Evolutionary conservation across 2,888 invertebrate genomes (phyloP).

Genomic region (Tanytarsus gracilentus): DNA sequence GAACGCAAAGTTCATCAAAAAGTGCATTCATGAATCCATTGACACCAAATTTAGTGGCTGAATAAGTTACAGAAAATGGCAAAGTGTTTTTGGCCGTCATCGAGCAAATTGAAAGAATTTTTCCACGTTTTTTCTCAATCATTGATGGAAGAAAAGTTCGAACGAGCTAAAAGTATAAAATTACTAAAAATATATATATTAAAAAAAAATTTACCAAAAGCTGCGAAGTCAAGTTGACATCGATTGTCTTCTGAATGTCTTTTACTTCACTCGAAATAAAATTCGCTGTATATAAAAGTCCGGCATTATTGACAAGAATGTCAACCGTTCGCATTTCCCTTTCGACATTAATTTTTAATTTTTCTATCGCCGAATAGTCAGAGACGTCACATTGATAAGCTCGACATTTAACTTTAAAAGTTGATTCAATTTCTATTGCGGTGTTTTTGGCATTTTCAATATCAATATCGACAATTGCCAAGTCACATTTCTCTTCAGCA

Average conservation of each 20-base stretch:
- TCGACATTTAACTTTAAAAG: conserved; percentile 38
- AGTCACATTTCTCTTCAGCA: conserved; percentile 41
- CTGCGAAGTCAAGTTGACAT: conserved; percentile 44
- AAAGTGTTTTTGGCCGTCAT: conserved; percentile 35
- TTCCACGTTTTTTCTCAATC: conserved; percentile 42
- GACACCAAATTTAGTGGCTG: conserved; percentile 16
- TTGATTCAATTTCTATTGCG: conserved; percentile 38
- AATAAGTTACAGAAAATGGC: conserved; percentile 4
- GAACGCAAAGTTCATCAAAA: background rate
- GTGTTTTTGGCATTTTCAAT: conserved; percentile 40
- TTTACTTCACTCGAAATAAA: conserved; percentile 40
- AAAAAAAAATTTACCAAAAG: conserved; percentile 40
- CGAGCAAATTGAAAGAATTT: conserved; percentile 44
- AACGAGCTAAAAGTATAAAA: conserved; percentile 38
- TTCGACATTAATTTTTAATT: conserved; percentile 39
- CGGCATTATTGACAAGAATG: conserved; percentile 45
- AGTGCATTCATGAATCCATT: conserved; percentile 7
- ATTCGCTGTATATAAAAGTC: conserved; percentile 37
- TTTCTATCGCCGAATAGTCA: conserved; percentile 30
- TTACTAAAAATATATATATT: background rate
- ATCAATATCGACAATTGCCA: conserved; percentile 43
- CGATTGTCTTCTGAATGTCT: conserved; percentile 42
- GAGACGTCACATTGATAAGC: conserved; percentile 38
- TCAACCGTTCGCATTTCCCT: conserved; percentile 44
- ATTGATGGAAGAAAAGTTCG: conserved; percentile 44